phyloP scores from a whole-genome alignment of 1,140 invertebrate species.

The Apis dorsata region DNA sequence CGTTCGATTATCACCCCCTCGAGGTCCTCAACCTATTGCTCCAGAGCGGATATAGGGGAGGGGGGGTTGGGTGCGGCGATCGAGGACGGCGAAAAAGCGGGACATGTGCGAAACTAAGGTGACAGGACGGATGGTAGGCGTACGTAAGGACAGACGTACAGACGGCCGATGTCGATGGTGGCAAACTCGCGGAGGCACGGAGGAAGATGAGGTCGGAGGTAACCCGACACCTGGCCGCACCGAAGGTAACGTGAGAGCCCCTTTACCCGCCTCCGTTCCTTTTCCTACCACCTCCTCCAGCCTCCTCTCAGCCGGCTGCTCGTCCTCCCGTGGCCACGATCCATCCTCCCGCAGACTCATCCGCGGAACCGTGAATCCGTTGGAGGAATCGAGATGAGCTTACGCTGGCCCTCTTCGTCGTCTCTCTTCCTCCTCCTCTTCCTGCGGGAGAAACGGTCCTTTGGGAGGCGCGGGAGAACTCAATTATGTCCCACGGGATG shows the following conservation, averaged over 20 bases:
- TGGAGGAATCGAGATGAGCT: constrained; percentile 40
- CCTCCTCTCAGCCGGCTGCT: constrained; percentile 56
- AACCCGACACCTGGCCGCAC: constrained; percentile 74
- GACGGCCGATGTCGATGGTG: constrained; percentile 72
- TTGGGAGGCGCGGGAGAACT: constrained; percentile 56
- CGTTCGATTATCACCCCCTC: not conserved
- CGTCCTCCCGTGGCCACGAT: constrained; percentile 56
- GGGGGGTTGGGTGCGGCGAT: not conserved
- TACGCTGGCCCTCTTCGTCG: constrained; percentile 19
- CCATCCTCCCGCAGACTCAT: constrained; percentile 59
- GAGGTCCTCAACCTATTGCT: not conserved
- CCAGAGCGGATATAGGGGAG: not conserved
- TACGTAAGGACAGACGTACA: constrained; percentile 61
- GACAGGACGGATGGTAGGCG: constrained; percentile 60
- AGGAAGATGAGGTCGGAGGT: constrained; percentile 74
- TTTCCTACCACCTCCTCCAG: constrained; percentile 64
- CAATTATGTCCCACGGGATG: constrained; percentile 61
- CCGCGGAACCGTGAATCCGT: constrained; percentile 57
- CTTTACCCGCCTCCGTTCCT: constrained; percentile 63
- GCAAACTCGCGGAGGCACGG: constrained; percentile 75
- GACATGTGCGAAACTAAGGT: constrained; percentile 50
- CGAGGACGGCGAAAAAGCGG: constrained; percentile 11
- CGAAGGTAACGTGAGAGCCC: constrained; percentile 75
- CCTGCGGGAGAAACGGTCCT: not conserved
- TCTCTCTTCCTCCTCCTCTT: not conserved